Conservation (phyloP, 2,797 vertebrate genomes). For the Coccyzus lansbergi region DNA sequence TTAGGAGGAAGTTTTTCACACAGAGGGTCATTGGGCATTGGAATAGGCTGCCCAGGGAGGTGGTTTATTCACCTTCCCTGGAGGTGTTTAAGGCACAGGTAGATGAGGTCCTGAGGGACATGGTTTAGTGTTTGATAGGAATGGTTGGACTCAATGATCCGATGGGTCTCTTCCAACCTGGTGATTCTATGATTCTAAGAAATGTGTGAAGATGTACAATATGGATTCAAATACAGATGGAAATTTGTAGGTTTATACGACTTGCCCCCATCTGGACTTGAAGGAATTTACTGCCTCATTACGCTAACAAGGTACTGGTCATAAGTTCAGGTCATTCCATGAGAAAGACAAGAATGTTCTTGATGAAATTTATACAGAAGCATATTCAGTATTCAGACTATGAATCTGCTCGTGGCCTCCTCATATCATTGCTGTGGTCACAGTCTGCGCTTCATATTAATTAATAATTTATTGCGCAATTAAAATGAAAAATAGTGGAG, state of each 20-base stretch:
- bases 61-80: too few species aligned
- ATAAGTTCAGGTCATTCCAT: neutral
- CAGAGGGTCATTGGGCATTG: too few species aligned
- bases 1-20: too few species aligned
- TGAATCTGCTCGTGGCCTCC: neutral
- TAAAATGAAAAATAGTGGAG: slow-evolving; percentile 10
- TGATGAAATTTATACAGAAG: neutral
- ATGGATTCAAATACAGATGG: neutral
- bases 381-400: neutral
- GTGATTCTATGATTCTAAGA: too few species aligned
- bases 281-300: neutral
- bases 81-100: too few species aligned
- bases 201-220: slow-evolving; percentile 1
- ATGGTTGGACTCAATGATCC: too few species aligned
- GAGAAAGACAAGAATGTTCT: neutral
- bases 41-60: too few species aligned
- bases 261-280: neutral
- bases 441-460: neutral
- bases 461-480: neutral
- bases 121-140: too few species aligned
- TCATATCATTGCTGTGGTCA: neutral
- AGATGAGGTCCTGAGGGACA: too few species aligned
- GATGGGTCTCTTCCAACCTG: too few species aligned
- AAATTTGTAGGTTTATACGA: neutral
- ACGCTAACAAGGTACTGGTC: neutral